Evolutionary conservation across 1,140 invertebrate species (phyloP).

Genomic region (Halictus rubicundus): DNA sequence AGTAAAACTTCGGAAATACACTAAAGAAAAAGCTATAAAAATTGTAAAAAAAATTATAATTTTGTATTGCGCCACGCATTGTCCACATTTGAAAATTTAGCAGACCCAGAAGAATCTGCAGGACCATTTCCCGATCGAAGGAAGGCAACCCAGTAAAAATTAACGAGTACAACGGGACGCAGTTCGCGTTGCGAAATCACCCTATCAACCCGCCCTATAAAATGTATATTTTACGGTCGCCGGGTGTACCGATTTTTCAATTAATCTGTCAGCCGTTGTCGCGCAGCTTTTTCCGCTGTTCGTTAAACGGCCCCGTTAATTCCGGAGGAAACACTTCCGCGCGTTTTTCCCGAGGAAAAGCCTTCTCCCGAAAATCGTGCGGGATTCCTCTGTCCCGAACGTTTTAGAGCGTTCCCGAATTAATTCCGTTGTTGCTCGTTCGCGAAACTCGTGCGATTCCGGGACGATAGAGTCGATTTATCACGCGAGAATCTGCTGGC

Average conservation of each 20-base stretch:
- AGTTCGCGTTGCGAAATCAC: too few species aligned
- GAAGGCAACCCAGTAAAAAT: too few species aligned
- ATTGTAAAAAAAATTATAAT: too few species aligned
- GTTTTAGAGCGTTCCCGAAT: not conserved
- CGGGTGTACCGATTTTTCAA: slow-evolving; percentile 25
- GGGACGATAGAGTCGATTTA: not conserved
- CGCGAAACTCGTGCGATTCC: not conserved
- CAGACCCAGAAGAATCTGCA: too few species aligned
- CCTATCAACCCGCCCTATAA: too few species aligned
- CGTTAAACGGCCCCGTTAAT: slow-evolving; percentile 10
- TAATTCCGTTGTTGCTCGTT: not conserved
- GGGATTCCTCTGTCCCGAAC: not conserved
- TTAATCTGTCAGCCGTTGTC: slow-evolving; percentile 35
- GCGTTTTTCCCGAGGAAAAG: not conserved
- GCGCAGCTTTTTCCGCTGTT: not conserved
- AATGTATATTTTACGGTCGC: slow-evolving; percentile 40
- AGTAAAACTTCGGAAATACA: too few species aligned
- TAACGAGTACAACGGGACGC: too few species aligned
- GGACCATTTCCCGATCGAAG: too few species aligned
- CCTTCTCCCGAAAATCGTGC: not conserved
- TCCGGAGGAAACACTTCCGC: too few species aligned
- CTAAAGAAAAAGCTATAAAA: too few species aligned
- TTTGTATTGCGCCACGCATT: too few species aligned
- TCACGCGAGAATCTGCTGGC: not conserved
- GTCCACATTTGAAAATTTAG: too few species aligned